phyloP scores from a whole-genome alignment of 2,113 vertebrate genomes.

The Collichthys lucidus region DNA sequence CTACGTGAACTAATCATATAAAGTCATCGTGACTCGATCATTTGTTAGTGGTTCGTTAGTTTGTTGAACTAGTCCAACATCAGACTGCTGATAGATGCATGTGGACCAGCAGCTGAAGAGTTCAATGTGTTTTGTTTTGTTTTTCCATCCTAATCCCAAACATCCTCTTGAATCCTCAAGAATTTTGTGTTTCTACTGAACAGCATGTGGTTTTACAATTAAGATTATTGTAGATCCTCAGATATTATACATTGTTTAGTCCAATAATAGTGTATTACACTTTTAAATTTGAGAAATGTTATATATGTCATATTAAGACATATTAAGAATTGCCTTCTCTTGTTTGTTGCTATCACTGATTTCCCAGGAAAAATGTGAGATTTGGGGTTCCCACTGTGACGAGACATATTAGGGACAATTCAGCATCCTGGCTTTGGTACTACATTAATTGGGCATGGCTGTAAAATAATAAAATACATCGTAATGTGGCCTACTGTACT shows the following conservation, averaged over 20 bases:
- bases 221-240: background rate
- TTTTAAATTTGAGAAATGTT: background rate
- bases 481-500: background rate
- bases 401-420: background rate
- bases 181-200: background rate
- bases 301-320: too few relatives aligned
- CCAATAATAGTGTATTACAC: background rate
- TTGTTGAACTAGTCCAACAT: background rate
- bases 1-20: too few relatives aligned
- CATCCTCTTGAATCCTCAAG: too few relatives aligned
- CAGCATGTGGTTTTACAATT: background rate
- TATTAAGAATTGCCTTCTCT: background rate
- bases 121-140: background rate
- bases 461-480: constrained; percentile 9
- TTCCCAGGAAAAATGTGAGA: background rate
- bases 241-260: background rate
- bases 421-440: background rate
- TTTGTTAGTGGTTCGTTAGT: too few relatives aligned
- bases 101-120: background rate
- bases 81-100: background rate
- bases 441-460: background rate
- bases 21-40: too few relatives aligned
- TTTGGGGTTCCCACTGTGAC: background rate
- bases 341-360: background rate
- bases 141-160: background rate